Evolutionary conservation across 2,888 invertebrate species (phyloP).

Genomic region (Tribolium freemani): DNA sequence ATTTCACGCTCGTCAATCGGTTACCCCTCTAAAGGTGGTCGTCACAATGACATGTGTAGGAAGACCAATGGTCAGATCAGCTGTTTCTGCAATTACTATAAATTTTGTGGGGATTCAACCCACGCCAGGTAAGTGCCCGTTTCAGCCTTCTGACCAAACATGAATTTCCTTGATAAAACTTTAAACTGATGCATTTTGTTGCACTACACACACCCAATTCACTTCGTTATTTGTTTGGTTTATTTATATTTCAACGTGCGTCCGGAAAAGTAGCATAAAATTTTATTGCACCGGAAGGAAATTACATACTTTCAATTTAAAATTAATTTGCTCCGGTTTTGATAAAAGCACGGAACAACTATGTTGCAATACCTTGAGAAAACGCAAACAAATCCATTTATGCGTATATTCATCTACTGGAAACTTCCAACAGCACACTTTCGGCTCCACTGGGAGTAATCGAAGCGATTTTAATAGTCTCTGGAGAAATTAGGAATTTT

Average conservation of each 20-base stretch:
- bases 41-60: not conserved
- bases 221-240: constrained; percentile 16
- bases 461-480: not conserved
- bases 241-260: constrained; percentile 17
- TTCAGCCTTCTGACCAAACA: not conserved
- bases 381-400: not conserved
- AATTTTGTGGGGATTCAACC: constrained; percentile 1
- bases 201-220: constrained; percentile 19
- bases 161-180: constrained; percentile 1
- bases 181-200: not conserved
- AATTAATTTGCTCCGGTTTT: not conserved
- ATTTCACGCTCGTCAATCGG: too few relatives aligned
- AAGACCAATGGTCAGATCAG: constrained; percentile 18
- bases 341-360: not conserved
- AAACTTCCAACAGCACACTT: not conserved
- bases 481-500: not conserved
- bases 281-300: constrained; percentile 44
- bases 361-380: not conserved
- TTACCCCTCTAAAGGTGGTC: not conserved
- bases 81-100: constrained; percentile 18
- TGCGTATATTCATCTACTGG: too few relatives aligned
- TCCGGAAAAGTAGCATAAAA: constrained; percentile 40
- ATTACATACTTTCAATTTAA: constrained; percentile 15
- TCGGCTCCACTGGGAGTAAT: not conserved
- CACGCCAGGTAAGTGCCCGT: not conserved